phyloP scores from a whole-genome alignment of 2,888 invertebrate genomes.

The Cylindroiulus punctatus region DNA sequence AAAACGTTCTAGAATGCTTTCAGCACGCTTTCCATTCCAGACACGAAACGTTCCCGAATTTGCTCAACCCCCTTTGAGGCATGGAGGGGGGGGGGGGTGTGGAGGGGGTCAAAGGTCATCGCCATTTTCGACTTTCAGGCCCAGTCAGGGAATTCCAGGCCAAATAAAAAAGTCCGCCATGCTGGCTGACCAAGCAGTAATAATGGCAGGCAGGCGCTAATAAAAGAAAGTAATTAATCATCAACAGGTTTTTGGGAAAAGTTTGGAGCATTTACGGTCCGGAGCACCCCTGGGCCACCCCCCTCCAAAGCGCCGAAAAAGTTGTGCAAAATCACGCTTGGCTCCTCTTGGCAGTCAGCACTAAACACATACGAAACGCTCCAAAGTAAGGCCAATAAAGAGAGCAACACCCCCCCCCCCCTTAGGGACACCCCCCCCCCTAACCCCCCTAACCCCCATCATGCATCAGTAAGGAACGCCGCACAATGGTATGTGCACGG shows the following conservation, averaged over 20 bases:
- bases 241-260: slow-evolving; percentile 42
- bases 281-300: not conserved
- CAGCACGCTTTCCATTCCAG: too few species aligned
- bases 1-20: too few species aligned
- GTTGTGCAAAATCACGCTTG: slow-evolving; percentile 22
- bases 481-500: not conserved
- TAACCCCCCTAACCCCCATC: not conserved
- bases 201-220: not conserved
- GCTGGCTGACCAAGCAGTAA: slow-evolving; percentile 6
- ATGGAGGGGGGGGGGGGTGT: too few species aligned
- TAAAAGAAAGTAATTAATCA: slow-evolving; percentile 42
- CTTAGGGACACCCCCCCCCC: not conserved
- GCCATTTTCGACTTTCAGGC: too few species aligned
- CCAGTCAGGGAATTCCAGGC: not conserved
- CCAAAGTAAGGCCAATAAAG: slow-evolving; percentile 36
- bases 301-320: not conserved
- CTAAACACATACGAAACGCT: not conserved
- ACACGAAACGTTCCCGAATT: too few species aligned
- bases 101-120: too few species aligned
- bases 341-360: not conserved
- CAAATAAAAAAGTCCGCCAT: not conserved
- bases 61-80: too few species aligned
- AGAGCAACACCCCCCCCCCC: not conserved
- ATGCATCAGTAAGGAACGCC: not conserved
- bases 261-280: not conserved